Base-by-base conservation (phyloP, 1,140 invertebrate genomes). In the Proctacanthus coquilletti region DNA sequence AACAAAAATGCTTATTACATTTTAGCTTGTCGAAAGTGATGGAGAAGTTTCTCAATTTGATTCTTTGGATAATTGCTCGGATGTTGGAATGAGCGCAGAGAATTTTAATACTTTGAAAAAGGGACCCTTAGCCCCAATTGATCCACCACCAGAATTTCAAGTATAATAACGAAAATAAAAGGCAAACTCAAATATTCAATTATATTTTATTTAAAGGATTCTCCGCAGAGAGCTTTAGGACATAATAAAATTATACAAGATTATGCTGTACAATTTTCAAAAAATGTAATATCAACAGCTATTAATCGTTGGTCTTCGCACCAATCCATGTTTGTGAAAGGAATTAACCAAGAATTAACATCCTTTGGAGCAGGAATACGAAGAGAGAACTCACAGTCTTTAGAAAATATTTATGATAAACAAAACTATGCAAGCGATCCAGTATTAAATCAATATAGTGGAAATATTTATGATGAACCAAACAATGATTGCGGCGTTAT, bases 71-170 rank as follows among this genome's bases (percentile, higher is more conserved):
- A 66, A 66, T 38, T 75, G 74, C 52, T 74, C 72, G 4, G 71
- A 75, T 46, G 63, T 66, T 20, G 64, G 73, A 1, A 80, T 81
- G 68, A 77, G 76, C 46, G 73, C 75, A 18, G 78, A 82, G 56
- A 80, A 81, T 52, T 84, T 81, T 51, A 82, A 82, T 51, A 84
- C 80, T 5, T 62, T 84, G 38, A 84, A 83, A 49, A 84, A 84
- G 61, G 77, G 75, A 18, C 77, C 77, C 15, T 66, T 70, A 36
- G 66, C 70, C 21, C 72, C 78, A 13, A 83, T 84, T 46, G 79
- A 82, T 48, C 81, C 80, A 36, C 81, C 81, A 4, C 74, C 72
- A 13, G 77, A 84, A 48, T 85, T 84, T 61, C 81, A 84, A 61
- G 78, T 80, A 50, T n/a, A 29, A 29, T 29, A 29, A 4, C 15